Conservation (phyloP, 2,113 vertebrate genomes). For the Cryptomyrus ogoouensis region DNA sequence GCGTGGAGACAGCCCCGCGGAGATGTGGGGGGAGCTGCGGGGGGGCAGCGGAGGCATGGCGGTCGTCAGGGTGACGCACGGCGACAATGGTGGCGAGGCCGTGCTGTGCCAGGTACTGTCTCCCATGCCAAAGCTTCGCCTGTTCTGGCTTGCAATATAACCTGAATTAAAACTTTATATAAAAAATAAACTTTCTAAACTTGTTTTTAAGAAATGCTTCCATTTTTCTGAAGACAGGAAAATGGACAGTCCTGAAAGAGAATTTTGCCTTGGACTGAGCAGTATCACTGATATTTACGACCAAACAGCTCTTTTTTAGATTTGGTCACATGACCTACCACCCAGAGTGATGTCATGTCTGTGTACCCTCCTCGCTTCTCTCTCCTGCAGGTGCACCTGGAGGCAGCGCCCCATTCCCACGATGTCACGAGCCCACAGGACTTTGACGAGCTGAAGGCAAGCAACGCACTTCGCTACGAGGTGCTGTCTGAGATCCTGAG, state of each 20-base stretch:
- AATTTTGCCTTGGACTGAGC: neutral
- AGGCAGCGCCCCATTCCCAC: conserved; percentile 56
- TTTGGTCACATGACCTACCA: neutral
- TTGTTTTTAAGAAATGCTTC: neutral
- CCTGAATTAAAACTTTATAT: neutral
- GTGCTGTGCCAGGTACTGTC: conserved; percentile 81
- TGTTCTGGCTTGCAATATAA: neutral
- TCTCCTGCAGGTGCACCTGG: conserved; percentile 69
- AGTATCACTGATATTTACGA: neutral
- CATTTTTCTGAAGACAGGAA: neutral
- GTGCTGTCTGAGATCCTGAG: conserved; percentile 73
- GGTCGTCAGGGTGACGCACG: conserved; percentile 67
- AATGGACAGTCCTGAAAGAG: neutral
- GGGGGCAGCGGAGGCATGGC: conserved; percentile 56
- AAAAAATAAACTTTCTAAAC: neutral
- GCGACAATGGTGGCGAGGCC: conserved; percentile 71
- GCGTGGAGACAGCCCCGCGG: conserved; percentile 31
- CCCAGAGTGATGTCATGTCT: neutral
- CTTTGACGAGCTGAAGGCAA: conserved; percentile 72
- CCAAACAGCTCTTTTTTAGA: neutral
- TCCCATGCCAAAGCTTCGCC: neutral
- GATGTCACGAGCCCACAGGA: conserved; percentile 43
- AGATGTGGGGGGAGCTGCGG: conserved; percentile 63
- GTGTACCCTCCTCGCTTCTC: neutral
- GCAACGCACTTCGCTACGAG: conserved; percentile 66